Percentiles rank a stretch among this genome's conserved stretches.
Evolutionary conservation across 2,113 vertebrate species (phyloP).

Genomic region (Actenoides lindsayi): DNA sequence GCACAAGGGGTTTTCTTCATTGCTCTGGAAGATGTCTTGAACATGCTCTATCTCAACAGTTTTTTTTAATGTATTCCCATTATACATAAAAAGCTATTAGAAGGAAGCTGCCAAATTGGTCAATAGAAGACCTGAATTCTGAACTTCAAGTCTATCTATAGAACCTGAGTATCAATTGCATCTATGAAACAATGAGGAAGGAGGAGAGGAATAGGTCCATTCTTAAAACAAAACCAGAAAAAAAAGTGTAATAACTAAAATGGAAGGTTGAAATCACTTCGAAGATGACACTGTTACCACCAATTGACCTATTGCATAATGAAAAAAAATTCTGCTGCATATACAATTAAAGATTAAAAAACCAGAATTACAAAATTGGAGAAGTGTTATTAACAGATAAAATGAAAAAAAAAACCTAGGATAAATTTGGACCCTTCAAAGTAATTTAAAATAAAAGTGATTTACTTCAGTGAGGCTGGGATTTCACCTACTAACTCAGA

Average conservation of each 20-base stretch:
- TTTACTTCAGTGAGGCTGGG: neutral
- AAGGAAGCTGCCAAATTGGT: neutral
- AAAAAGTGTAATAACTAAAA: neutral
- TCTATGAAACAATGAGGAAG: neutral
- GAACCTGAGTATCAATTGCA: neutral
- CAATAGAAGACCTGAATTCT: neutral
- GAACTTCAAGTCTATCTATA: neutral
- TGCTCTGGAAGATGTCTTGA: neutral
- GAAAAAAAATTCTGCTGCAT: neutral
- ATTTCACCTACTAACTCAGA: neutral
- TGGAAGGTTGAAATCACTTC: neutral
- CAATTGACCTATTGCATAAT: neutral
- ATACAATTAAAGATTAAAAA: neutral
- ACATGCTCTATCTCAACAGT: neutral
- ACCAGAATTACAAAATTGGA: neutral
- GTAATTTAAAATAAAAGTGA: neutral
- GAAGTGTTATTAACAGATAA: neutral
- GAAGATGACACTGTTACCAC: neutral
- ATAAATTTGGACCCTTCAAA: neutral
- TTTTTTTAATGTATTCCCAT: neutral
- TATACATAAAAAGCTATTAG: neutral
- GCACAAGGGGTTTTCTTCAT: neutral
- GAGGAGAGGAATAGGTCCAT: neutral
- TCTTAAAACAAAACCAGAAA: neutral
- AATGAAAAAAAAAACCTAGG: neutral